Evolutionary conservation across 2,888 invertebrate species (phyloP).

Genomic region (Callyntrura guangdongensis): DNA sequence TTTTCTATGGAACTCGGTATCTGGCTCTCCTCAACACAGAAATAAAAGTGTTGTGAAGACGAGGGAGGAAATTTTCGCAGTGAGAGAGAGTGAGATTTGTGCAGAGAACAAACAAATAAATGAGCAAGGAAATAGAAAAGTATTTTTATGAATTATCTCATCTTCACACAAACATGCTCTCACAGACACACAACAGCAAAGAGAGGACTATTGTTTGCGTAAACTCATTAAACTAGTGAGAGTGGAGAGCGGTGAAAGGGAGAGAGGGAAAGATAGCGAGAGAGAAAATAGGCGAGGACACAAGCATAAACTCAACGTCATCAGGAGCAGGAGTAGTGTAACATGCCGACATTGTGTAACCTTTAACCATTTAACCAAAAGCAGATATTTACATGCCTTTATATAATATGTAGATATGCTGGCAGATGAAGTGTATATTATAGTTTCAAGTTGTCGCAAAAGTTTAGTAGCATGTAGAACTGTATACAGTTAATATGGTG

Average conservation of each 20-base stretch:
- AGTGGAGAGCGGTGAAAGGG: not conserved
- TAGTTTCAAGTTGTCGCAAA: too few relatives aligned
- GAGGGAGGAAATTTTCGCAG: not conserved
- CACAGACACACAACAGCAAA: not conserved
- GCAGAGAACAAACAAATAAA: not conserved
- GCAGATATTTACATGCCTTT: too few relatives aligned
- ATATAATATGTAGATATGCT: too few relatives aligned
- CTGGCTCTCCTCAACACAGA: not conserved
- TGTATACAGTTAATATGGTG: too few relatives aligned
- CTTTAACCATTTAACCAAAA: too few relatives aligned
- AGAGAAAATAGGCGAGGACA: not conserved
- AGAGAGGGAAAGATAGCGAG: not conserved
- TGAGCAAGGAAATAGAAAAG: constrained; percentile 34
- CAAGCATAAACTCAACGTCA: too few relatives aligned
- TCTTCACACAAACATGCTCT: constrained; percentile 4
- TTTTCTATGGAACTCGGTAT: not conserved
- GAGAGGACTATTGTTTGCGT: constrained; percentile 28
- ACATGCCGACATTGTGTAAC: too few relatives aligned
- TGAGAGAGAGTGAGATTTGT: constrained; percentile 1
- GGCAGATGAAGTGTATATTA: too few relatives aligned
- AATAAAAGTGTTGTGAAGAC: not conserved
- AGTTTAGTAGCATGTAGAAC: too few relatives aligned
- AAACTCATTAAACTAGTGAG: constrained; percentile 32
- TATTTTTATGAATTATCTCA: constrained; percentile 49
- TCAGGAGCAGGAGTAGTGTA: too few relatives aligned